Conservation (phyloP, 2,113 vertebrate genomes). For the Calyptomena viridis region DNA sequence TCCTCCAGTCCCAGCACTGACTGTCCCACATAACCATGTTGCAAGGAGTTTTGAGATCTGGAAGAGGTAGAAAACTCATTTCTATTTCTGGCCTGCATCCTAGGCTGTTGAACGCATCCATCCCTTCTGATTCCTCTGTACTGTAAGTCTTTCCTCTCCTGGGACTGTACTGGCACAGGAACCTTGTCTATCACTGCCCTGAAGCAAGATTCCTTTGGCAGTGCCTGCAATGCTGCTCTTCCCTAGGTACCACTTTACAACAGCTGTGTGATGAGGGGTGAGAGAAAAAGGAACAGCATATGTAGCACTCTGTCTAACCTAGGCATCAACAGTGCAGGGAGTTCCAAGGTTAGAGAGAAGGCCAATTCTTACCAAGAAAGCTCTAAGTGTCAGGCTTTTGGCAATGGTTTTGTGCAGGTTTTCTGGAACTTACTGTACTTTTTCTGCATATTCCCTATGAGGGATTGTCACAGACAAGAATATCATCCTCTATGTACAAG, state of each 20-base stretch:
- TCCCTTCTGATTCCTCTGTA: not conserved
- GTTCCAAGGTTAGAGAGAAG: not conserved
- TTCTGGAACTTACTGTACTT: not conserved
- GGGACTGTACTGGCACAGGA: not conserved
- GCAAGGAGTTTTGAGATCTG: not conserved
- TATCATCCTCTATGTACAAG: not conserved
- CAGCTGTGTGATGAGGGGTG: not conserved
- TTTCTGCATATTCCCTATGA: not conserved
- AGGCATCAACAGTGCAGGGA: not conserved
- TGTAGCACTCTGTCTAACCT: not conserved
- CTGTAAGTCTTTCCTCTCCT: not conserved
- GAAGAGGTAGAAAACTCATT: not conserved
- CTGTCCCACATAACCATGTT: not conserved
- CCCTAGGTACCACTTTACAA: not conserved
- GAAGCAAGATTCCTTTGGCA: not conserved
- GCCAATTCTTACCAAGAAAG: not conserved
- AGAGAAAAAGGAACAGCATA: not conserved
- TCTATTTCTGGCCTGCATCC: not conserved
- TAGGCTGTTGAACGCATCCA: not conserved
- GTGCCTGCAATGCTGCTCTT: not conserved
- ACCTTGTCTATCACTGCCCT: not conserved
- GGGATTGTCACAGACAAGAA: not conserved
- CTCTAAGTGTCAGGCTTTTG: rapidly evolving
- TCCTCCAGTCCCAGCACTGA: not conserved
- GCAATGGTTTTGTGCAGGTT: not conserved